These are phyloP conservation scores for Poeciliopsis retropinna DNA, from an alignment of 2,113 vertebrate species.

Conservation along the genomic window DNA sequence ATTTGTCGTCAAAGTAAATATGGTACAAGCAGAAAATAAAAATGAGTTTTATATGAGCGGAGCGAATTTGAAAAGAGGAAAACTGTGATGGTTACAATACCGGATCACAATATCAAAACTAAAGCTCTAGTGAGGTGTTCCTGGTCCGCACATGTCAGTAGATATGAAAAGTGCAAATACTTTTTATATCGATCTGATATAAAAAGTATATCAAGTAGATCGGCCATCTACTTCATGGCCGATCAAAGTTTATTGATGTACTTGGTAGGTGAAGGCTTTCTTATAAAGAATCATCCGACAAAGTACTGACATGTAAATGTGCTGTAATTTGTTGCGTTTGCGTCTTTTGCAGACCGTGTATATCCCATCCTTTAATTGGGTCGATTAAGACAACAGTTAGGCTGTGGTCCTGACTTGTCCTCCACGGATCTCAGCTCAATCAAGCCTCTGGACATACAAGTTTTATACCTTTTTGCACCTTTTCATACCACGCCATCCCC, in stretches of 20 bases:
- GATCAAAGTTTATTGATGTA: neutral
- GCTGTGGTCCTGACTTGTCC: too few relatives aligned
- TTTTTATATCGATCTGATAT: too few relatives aligned
- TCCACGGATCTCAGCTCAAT: neutral
- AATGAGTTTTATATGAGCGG: too few relatives aligned
- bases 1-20: too few relatives aligned
- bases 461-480: too few relatives aligned
- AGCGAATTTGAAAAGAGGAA: neutral
- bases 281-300: neutral
- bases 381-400: too few relatives aligned
- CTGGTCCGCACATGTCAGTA: neutral
- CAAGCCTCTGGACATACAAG: neutral
- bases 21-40: neutral
- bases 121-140: neutral
- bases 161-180: neutral
- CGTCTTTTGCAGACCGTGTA: too few relatives aligned
- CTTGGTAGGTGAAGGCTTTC: neutral
- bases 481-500: neutral
- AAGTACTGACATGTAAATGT: too few relatives aligned
- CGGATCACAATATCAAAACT: neutral
- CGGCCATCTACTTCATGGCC: too few relatives aligned
- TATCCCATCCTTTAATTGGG: too few relatives aligned
- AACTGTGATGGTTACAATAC: neutral
- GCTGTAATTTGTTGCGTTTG: too few relatives aligned
- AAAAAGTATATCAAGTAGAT: too few relatives aligned